Evolutionary conservation across 2,888 invertebrate species (phyloP).

Genomic region (Erebia palarica): DNA sequence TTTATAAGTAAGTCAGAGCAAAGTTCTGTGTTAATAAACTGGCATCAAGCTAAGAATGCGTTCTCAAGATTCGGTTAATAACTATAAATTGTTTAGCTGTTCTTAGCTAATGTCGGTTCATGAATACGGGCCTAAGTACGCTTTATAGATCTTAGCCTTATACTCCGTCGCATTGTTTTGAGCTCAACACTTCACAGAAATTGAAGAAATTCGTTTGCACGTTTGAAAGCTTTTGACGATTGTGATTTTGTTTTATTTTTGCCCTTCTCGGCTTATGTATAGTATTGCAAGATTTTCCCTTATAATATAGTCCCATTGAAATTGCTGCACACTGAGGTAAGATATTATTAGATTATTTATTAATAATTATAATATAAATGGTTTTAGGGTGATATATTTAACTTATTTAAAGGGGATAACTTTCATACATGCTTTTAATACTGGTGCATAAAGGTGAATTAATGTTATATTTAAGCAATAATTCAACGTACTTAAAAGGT

Average conservation of each 20-base stretch:
- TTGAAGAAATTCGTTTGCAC: slow-evolving; percentile 56
- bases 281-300: slow-evolving; percentile 57
- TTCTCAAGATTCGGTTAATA: too few relatives aligned
- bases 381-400: slow-evolving; percentile 17
- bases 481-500: neutral
- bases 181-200: slow-evolving; percentile 7
- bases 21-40: too few relatives aligned
- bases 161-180: too few relatives aligned
- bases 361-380: slow-evolving; percentile 29
- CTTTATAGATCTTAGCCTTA: too few relatives aligned
- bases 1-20: too few relatives aligned
- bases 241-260: slow-evolving; percentile 80
- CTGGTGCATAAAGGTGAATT: slow-evolving; percentile 29
- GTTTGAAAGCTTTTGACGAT: slow-evolving; percentile 83
- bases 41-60: too few relatives aligned
- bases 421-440: slow-evolving; percentile 72
- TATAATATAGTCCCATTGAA: slow-evolving; percentile 50
- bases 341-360: slow-evolving; percentile 42
- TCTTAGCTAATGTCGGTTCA: too few relatives aligned
- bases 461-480: neutral
- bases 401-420: slow-evolving; percentile 22
- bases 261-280: slow-evolving; percentile 52
- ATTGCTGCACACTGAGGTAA: slow-evolving; percentile 67
- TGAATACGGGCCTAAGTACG: too few relatives aligned
- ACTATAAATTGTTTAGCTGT: too few relatives aligned